Percentiles rank a stretch among this genome's conserved stretches.
phyloP scores from a whole-genome alignment of 2,113 vertebrate species.

The Hyla sarda region DNA sequence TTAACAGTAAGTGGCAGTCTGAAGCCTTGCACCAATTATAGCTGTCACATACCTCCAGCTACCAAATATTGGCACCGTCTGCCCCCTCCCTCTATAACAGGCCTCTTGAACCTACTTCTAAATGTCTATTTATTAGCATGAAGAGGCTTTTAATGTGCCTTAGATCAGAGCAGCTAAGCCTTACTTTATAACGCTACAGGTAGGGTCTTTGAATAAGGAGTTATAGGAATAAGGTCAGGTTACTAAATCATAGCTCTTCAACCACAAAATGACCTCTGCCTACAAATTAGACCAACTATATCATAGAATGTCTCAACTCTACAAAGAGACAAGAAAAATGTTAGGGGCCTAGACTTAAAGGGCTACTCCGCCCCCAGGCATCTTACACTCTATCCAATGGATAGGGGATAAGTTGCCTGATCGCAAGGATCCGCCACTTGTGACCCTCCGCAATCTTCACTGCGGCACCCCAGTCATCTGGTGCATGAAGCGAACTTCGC shows the following conservation, averaged over 20 bases:
- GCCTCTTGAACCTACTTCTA: conserved; percentile 12
- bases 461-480: too few relatives aligned
- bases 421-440: too few relatives aligned
- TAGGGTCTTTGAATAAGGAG: background rate
- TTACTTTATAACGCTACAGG: background rate
- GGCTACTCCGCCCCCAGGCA: too few relatives aligned
- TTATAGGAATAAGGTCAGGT: background rate
- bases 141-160: conserved; percentile 35
- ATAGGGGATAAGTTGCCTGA: too few relatives aligned
- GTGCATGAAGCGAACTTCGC: too few relatives aligned
- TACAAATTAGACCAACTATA: background rate
- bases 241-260: conserved; percentile 5
- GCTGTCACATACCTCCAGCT: conserved; percentile 18
- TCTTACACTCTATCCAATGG: too few relatives aligned
- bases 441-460: too few relatives aligned
- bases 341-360: too few relatives aligned
- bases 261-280: background rate
- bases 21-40: conserved; percentile 25
- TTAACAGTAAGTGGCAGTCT: conserved; percentile 28
- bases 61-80: conserved; percentile 20
- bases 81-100: background rate
- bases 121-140: conserved; percentile 9
- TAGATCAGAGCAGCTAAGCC: background rate
- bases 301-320: too few relatives aligned
- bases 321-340: background rate